Conservation (phyloP, 2,888 invertebrate species). For the Atrina japonica region DNA sequence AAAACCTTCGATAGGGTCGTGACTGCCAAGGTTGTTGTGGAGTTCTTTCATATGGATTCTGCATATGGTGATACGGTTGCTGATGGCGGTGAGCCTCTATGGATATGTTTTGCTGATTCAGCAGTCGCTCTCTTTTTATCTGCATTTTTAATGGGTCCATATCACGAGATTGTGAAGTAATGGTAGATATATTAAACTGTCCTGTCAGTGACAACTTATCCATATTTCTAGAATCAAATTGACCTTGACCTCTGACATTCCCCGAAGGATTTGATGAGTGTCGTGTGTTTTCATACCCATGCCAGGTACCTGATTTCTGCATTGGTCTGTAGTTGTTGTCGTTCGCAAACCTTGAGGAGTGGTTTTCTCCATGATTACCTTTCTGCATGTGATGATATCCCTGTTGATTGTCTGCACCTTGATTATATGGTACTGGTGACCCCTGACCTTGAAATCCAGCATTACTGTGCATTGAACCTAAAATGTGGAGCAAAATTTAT, state of each 20-base stretch:
- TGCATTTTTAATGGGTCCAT: constrained; percentile 28
- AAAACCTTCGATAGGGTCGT: constrained; percentile 23
- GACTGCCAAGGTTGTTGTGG: constrained; percentile 33
- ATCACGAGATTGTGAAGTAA: constrained; percentile 12
- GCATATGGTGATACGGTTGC: constrained; percentile 11
- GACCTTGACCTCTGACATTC: constrained; percentile 14
- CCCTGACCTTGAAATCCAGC: constrained; percentile 1
- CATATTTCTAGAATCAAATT: constrained; percentile 5
- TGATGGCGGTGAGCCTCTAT: constrained; percentile 33
- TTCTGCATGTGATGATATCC: constrained; percentile 1
- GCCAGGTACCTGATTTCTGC: constrained; percentile 57
- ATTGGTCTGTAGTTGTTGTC: constrained; percentile 13
- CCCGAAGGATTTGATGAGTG: neutral
- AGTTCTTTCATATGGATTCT: constrained; percentile 34
- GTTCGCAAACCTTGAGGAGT: neutral
- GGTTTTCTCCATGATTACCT: neutral
- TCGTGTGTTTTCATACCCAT: constrained; percentile 40
- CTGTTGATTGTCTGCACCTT: neutral
- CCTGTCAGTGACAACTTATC: constrained; percentile 15
- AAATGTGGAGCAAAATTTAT: neutral
- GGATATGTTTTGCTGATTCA: constrained; percentile 31
- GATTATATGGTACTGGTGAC: no score
- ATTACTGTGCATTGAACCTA: constrained; percentile 21
- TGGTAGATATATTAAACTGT: neutral
- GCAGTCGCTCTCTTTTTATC: constrained; percentile 31